A percentile compares a stretch with the other conserved stretches of the same genome.
phyloP scores from a whole-genome alignment of 2,113 vertebrate genomes.

The Deroptyus accipitrinus region DNA sequence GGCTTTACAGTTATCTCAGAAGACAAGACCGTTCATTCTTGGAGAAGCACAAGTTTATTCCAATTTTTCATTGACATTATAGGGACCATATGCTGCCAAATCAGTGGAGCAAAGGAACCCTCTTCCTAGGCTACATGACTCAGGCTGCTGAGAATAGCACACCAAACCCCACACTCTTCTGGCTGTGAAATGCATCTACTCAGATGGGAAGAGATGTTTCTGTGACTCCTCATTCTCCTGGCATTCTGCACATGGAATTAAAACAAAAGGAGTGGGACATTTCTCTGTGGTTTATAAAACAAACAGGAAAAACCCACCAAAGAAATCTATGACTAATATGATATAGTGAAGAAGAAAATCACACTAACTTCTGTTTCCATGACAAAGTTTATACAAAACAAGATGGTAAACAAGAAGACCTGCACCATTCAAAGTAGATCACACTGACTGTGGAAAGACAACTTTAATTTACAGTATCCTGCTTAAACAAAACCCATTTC shows the following conservation, averaged over 20 bases:
- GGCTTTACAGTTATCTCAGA: background rate
- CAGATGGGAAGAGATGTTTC: background rate
- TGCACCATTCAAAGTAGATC: background rate
- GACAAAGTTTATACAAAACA: background rate
- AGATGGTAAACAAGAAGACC: background rate
- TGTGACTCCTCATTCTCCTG: background rate
- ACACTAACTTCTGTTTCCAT: background rate
- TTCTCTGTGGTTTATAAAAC: slow-evolving; percentile 17
- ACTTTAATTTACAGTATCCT: background rate
- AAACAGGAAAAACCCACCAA: background rate
- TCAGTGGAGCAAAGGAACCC: background rate
- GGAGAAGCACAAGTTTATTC: background rate
- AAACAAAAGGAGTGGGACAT: background rate
- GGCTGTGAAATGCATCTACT: background rate
- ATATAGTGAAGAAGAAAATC: background rate
- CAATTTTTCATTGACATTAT: background rate
- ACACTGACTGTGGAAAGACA: background rate
- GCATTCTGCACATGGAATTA: background rate
- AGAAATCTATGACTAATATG: background rate
- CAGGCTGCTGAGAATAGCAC: background rate
- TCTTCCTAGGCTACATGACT: background rate
- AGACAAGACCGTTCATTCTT: background rate
- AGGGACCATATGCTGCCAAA: background rate
- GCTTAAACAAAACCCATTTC: background rate
- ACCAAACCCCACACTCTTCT: background rate